phyloP scores from a whole-genome alignment of 2,797 vertebrate genomes.

The Xiphophorus birchmanni region DNA sequence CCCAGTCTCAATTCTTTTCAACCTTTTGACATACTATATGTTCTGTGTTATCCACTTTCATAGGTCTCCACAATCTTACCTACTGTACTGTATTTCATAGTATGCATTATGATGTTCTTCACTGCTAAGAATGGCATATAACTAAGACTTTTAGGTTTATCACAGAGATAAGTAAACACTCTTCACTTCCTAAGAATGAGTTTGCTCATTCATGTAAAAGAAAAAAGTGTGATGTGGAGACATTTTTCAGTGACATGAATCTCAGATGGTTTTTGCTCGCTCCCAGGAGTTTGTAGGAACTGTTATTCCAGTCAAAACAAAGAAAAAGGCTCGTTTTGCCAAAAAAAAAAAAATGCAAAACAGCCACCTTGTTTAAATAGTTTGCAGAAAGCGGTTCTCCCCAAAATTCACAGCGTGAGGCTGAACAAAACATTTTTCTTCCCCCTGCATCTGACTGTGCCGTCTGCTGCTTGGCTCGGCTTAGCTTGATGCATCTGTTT shows the following conservation, averaged over 20 bases:
- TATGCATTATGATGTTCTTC: neutral
- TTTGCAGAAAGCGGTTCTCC: slow-evolving; percentile 37
- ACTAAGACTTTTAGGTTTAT: neutral
- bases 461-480: slow-evolving; percentile 64
- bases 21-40: too few species aligned
- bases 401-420: slow-evolving; percentile 56
- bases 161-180: neutral
- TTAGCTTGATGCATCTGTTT: slow-evolving; percentile 74
- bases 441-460: slow-evolving; percentile 54
- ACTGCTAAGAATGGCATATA: neutral
- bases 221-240: slow-evolving; percentile 14
- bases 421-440: slow-evolving; percentile 71
- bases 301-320: slow-evolving; percentile 34
- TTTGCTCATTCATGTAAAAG: neutral
- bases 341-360: slow-evolving; percentile 51
- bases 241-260: slow-evolving; percentile 7
- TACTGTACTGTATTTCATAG: neutral
- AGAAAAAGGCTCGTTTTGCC: slow-evolving; percentile 27
- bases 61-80: neutral
- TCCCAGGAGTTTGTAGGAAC: slow-evolving; percentile 27
- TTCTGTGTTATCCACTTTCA: too few species aligned
- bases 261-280: slow-evolving; percentile 5
- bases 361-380: slow-evolving; percentile 55
- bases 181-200: neutral
- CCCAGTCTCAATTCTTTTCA: too few species aligned